phyloP scores from a whole-genome alignment of 2,797 vertebrate genomes.

The Myotis myotis region DNA sequence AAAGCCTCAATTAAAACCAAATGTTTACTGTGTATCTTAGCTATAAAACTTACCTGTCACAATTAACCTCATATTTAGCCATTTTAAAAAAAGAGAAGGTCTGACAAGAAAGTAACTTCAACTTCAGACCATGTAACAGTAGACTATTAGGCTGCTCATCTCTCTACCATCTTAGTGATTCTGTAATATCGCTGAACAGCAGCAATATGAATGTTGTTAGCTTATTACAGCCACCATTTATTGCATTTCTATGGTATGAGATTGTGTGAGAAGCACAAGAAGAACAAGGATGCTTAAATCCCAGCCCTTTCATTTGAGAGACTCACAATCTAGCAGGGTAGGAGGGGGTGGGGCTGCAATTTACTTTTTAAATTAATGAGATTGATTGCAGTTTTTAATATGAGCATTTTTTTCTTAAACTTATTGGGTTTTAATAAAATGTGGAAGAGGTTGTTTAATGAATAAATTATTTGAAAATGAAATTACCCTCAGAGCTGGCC shows the following conservation, averaged over 20 bases:
- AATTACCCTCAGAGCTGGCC: slow-evolving; percentile 64
- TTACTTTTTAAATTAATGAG: slow-evolving; percentile 64
- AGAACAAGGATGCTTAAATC: background rate
- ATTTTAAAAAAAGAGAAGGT: background rate
- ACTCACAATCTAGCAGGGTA: background rate
- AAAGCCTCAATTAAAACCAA: slow-evolving; percentile 70
- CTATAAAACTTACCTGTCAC: slow-evolving; percentile 62
- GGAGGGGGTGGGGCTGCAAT: background rate
- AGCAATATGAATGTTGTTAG: background rate
- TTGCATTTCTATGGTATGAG: background rate
- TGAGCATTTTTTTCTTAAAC: slow-evolving; percentile 58
- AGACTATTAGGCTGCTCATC: background rate
- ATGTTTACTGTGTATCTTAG: slow-evolving; percentile 69
- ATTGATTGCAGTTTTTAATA: slow-evolving; percentile 47
- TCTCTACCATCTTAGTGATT: slow-evolving; percentile 10
- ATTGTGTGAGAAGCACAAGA: background rate
- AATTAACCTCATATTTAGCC: slow-evolving; percentile 44
- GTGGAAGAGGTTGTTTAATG: slow-evolving; percentile 73
- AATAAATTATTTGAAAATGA: slow-evolving; percentile 79
- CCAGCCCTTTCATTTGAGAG: background rate
- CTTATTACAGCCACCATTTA: background rate
- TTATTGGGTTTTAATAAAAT: slow-evolving; percentile 67
- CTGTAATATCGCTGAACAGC: background rate
- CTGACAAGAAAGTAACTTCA: slow-evolving; percentile 39
- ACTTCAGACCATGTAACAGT: background rate